Conservation (phyloP, 2,797 vertebrate species). For the Pantherophis vulpinus region DNA sequence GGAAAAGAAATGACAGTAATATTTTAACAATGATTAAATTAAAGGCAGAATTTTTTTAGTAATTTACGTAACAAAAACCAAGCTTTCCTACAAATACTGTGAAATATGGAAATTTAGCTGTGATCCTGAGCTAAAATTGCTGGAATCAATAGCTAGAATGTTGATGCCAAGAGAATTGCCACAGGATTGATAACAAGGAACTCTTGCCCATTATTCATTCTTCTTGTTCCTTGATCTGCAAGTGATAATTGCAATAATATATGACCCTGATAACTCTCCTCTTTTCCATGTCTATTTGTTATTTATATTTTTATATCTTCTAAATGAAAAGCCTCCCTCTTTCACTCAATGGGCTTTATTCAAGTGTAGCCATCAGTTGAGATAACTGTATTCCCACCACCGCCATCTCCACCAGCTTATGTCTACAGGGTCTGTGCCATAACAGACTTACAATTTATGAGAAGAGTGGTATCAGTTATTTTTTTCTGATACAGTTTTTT, state of each 20-base stretch:
- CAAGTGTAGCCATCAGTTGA: not conserved
- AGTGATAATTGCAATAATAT: not conserved
- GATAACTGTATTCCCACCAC: not conserved
- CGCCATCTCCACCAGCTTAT: not conserved
- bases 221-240: constrained; percentile 1
- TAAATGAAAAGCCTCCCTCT: not conserved
- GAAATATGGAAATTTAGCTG: not conserved
- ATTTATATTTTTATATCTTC: not conserved
- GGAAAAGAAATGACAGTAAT: not conserved
- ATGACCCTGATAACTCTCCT: not conserved
- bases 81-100: not conserved
- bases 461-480: not conserved
- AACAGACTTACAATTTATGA: not conserved
- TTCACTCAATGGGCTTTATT: not conserved
- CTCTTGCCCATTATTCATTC: not conserved
- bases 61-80: not conserved
- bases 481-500: not conserved
- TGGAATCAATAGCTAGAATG: not conserved
- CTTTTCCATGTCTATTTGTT: not conserved
- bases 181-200: not conserved
- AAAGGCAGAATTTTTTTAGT: not conserved
- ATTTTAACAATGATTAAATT: not conserved
- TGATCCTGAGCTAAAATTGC: not conserved
- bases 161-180: not conserved
- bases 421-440: not conserved